These are phyloP conservation scores for Sebastes jordani DNA, from an alignment of 2,797 vertebrate species.

Conservation along the genomic window DNA sequence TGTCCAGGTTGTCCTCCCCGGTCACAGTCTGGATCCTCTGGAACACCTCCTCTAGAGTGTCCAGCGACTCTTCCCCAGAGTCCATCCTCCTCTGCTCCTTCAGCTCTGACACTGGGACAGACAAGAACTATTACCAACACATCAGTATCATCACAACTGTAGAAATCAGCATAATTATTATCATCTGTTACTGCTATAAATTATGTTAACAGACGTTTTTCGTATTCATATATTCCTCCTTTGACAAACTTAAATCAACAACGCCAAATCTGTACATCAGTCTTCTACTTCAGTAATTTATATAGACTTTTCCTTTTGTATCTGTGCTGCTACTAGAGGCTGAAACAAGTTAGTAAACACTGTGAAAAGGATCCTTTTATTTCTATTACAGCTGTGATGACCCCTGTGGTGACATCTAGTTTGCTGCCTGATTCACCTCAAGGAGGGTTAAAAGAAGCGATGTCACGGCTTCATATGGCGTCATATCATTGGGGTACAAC, in stretches of 20 bases:
- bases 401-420: background rate
- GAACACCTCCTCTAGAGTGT: conserved; percentile 75
- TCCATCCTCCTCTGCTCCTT: conserved; percentile 73
- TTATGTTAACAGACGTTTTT: background rate
- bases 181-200: background rate
- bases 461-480: too few relatives aligned
- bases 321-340: background rate
- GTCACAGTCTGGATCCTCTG: conserved; percentile 71
- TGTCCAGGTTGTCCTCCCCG: conserved; percentile 79
- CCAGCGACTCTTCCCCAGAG: conserved; percentile 66
- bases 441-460: too few relatives aligned
- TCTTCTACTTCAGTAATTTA: background rate
- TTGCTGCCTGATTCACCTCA: background rate
- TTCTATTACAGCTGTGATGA: background rate
- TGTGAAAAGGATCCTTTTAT: background rate
- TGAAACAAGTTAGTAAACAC: background rate
- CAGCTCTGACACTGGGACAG: conserved; percentile 59
- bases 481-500: too few relatives aligned
- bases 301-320: background rate
- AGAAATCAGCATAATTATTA: background rate
- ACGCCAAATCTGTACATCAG: background rate
- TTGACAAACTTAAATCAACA: background rate
- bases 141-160: background rate
- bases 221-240: background rate
- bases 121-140: background rate